These are phyloP conservation scores for Tachyglossus aculeatus DNA, from an alignment of 2,797 vertebrate genomes.

Conservation along the genomic window DNA sequence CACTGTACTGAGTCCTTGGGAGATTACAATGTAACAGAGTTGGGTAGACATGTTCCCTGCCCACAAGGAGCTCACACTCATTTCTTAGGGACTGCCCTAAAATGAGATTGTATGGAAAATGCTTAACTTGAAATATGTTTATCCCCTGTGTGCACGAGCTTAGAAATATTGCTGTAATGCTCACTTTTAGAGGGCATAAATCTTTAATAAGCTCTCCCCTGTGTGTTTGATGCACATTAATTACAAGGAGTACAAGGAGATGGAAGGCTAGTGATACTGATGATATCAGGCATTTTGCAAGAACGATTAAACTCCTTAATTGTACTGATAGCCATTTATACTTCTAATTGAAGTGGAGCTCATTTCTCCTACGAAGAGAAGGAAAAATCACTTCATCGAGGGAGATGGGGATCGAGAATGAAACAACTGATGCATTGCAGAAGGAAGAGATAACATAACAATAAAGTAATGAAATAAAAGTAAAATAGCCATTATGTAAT, in stretches of 20 bases:
- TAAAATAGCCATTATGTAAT: not conserved
- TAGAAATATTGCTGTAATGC: conserved; percentile 10
- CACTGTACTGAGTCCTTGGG: no score
- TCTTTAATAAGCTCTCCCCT: conserved; percentile 31
- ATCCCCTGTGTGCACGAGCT: not conserved
- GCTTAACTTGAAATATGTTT: no score
- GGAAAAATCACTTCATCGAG: not conserved
- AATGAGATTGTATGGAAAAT: no score
- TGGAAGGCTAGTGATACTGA: not conserved
- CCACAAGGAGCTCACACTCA: no score
- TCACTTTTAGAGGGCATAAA: conserved; percentile 14
- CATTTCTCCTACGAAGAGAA: not conserved
- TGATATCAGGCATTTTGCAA: not conserved
- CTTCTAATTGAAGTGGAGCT: not conserved
- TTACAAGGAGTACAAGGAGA: conserved; percentile 9
- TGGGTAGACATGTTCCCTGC: no score
- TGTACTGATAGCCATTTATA: not conserved
- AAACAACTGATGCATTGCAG: not conserved
- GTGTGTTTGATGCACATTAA: conserved; percentile 12
- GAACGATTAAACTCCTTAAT: not conserved
- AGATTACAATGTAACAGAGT: no score
- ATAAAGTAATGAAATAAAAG: rapidly evolving
- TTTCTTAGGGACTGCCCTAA: conserved; percentile 36
- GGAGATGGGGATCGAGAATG: not conserved
- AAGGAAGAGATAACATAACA: not conserved